These are phyloP conservation scores for Silurus lanzhouensis DNA, from an alignment of 2,797 vertebrate genomes.

Conservation along the genomic window DNA sequence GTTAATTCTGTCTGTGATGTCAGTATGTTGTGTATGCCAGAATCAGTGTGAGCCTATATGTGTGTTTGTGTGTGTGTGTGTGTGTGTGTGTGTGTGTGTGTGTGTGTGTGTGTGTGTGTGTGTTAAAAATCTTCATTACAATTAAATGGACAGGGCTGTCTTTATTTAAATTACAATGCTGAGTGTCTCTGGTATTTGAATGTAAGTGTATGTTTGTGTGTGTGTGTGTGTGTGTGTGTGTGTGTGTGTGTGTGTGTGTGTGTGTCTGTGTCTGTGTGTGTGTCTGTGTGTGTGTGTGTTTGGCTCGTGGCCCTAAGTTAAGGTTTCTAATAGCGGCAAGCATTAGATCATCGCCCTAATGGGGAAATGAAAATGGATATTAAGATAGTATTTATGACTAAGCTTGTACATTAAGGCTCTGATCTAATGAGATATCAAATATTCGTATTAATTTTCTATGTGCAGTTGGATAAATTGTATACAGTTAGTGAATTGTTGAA, in stretches of 20 bases:
- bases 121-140: not conserved
- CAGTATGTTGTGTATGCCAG: conserved; percentile 26
- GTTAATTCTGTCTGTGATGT: conserved; percentile 45
- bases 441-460: not conserved
- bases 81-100: not conserved
- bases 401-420: conserved; percentile 1
- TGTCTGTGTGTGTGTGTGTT: conserved; percentile 36
- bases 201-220: conserved; percentile 15
- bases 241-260: not conserved
- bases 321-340: conserved; percentile 54
- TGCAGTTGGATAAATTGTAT: not conserved
- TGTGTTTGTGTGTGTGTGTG: conserved; percentile 14
- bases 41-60: conserved; percentile 1
- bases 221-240: not conserved
- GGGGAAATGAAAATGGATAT: conserved; percentile 46
- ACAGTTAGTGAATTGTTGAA: not conserved
- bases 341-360: conserved; percentile 59
- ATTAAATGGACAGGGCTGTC: not conserved
- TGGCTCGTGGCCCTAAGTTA: conserved; percentile 60
- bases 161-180: conserved; percentile 17
- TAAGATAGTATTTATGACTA: conserved; percentile 39
- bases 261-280: not conserved
- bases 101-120: not conserved
- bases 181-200: conserved; percentile 55
- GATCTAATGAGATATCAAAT: not conserved